Percentiles rank a stretch among this genome's conserved stretches.
Evolutionary conservation across 1,140 invertebrate species (phyloP).

Genomic region (Drosophila seguyi): DNA sequence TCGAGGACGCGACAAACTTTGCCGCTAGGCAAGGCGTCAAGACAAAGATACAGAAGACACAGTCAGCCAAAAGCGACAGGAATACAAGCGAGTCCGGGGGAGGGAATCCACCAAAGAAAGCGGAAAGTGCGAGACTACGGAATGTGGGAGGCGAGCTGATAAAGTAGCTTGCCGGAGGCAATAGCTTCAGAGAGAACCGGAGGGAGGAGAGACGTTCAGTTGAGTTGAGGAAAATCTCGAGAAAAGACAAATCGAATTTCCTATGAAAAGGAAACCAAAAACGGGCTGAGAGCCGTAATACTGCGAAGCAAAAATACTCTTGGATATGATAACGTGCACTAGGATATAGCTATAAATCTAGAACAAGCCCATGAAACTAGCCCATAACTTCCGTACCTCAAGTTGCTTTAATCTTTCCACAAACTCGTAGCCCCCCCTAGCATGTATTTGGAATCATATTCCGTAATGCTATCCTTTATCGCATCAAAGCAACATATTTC

Average conservation of each 20-base stretch:
- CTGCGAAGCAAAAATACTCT: slow-evolving; percentile 9
- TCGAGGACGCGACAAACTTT: slow-evolving; percentile 72
- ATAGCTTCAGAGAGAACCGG: background rate
- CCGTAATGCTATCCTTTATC: no score
- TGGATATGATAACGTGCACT: background rate
- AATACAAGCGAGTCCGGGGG: slow-evolving; percentile 7
- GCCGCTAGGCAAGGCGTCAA: slow-evolving; percentile 71
- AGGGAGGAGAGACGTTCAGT: background rate
- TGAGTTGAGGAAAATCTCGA: slow-evolving; percentile 19
- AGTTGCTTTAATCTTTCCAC: background rate
- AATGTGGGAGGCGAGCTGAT: slow-evolving; percentile 53
- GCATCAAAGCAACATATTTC: background rate
- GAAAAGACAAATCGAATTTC: slow-evolving; percentile 69
- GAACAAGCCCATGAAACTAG: background rate
- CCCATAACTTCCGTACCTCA: background rate
- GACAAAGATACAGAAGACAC: slow-evolving; percentile 40
- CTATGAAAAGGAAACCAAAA: slow-evolving; percentile 21
- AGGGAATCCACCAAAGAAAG: background rate
- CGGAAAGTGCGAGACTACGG: slow-evolving; percentile 7
- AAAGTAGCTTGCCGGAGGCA: slow-evolving; percentile 71
- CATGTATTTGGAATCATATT: no score
- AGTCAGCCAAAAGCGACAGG: slow-evolving; percentile 42
- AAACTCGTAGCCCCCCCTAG: background rate
- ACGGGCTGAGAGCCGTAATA: slow-evolving; percentile 3
- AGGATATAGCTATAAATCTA: background rate